Conservation (phyloP, 2,113 vertebrate genomes). For the Pelvicachromis taeniatus region DNA sequence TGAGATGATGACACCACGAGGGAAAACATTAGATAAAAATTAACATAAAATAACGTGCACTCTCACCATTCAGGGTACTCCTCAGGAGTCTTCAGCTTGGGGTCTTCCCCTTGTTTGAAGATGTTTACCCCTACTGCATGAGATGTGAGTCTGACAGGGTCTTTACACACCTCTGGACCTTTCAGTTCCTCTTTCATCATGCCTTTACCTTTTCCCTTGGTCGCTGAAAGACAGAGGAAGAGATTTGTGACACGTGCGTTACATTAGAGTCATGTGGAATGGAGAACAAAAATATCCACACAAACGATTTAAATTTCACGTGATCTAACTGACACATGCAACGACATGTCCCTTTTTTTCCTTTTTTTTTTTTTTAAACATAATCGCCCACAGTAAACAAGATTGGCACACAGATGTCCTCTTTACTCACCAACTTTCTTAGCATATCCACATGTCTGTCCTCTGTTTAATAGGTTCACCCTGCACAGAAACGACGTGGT, state of each 20-base stretch:
- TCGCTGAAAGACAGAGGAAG: slow-evolving; percentile 41
- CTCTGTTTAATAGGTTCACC: neutral
- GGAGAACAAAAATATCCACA: neutral
- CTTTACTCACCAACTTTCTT: slow-evolving; percentile 72
- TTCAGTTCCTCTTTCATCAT: slow-evolving; percentile 72
- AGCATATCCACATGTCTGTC: slow-evolving; percentile 63
- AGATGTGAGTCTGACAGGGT: slow-evolving; percentile 76
- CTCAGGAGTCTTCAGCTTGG: slow-evolving; percentile 72
- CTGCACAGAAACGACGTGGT: neutral
- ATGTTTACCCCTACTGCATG: slow-evolving; percentile 86
- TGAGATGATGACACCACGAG: neutral
- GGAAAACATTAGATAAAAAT: neutral
- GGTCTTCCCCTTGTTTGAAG: slow-evolving; percentile 84
- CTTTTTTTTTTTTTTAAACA: neutral
- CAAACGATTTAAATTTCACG: neutral
- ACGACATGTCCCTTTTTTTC: neutral
- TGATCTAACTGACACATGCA: neutral
- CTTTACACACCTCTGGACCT: slow-evolving; percentile 86
- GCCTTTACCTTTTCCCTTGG: slow-evolving; percentile 79
- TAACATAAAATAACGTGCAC: neutral
- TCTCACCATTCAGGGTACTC: slow-evolving; percentile 91
- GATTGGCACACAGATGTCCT: neutral
- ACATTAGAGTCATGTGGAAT: neutral
- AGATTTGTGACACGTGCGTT: neutral
- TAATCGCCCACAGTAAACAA: neutral